Evolutionary conservation across 2,888 invertebrate species (phyloP).

Genomic region (Ormyrus thymus): DNA sequence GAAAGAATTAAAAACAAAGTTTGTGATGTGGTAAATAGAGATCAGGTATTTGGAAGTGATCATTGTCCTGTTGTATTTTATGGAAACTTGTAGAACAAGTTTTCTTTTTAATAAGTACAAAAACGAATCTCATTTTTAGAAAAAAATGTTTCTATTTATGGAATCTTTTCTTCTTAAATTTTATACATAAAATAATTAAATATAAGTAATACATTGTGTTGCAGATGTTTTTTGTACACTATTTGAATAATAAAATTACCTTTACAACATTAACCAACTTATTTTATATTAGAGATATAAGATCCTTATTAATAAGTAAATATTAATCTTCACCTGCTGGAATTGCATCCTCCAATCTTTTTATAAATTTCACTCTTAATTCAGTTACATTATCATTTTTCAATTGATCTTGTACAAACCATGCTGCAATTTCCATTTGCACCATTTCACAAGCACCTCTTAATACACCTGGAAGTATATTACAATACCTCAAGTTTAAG

Average conservation of each 20-base stretch:
- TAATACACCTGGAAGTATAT: slow-evolving; percentile 92
- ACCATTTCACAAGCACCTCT: slow-evolving; percentile 99
- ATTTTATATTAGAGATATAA: slow-evolving; percentile 13
- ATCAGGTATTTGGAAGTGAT: slow-evolving; percentile 92
- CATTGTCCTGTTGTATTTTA: slow-evolving; percentile 95
- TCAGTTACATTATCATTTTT: slow-evolving; percentile 97
- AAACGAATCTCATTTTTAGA: slow-evolving; percentile 16
- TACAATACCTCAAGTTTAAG: slow-evolving; percentile 91
- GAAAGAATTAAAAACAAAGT: slow-evolving; percentile 85
- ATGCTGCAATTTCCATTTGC: slow-evolving; percentile 95
- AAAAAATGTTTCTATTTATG: slow-evolving; percentile 36
- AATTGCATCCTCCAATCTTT: slow-evolving; percentile 96
- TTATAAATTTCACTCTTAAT: slow-evolving; percentile 94
- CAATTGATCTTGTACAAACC: slow-evolving; percentile 96
- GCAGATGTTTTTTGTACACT: slow-evolving; percentile 15
- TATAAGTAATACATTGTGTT: slow-evolving; percentile 30
- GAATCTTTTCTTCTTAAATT: slow-evolving; percentile 7
- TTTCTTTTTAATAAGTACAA: slow-evolving; percentile 8
- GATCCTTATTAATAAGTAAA: not conserved
- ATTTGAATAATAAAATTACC: slow-evolving; percentile 37
- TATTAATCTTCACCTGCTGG: slow-evolving; percentile 97
- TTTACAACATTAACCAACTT: slow-evolving; percentile 33
- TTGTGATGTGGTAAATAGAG: slow-evolving; percentile 90
- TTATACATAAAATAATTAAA: slow-evolving; percentile 30
- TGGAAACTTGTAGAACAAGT: slow-evolving; percentile 49